phyloP scores from a whole-genome alignment of 2,888 invertebrate species.

The Phortica magna region DNA sequence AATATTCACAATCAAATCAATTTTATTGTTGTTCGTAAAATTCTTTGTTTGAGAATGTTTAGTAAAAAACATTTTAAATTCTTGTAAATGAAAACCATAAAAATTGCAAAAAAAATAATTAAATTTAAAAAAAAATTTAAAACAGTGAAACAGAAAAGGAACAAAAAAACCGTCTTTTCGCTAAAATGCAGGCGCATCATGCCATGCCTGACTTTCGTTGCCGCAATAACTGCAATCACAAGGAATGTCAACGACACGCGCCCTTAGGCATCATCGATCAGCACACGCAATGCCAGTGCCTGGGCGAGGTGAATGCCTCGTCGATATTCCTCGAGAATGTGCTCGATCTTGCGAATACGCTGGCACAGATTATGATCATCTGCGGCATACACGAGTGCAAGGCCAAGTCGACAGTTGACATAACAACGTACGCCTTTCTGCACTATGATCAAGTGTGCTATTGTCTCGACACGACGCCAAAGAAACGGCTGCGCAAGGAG shows the following conservation, averaged over 20 bases:
- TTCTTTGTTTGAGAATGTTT: not conserved
- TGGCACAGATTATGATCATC: constrained; percentile 72
- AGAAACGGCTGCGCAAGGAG: constrained; percentile 73
- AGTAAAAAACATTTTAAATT: constrained; percentile 5
- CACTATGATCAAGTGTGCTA: constrained; percentile 75
- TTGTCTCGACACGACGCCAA: constrained; percentile 66
- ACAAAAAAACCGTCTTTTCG: constrained; percentile 19
- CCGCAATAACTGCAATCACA: constrained; percentile 68
- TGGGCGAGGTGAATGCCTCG: constrained; percentile 70
- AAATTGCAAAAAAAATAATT: not conserved
- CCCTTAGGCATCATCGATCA: constrained; percentile 71
- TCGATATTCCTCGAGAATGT: constrained; percentile 74
- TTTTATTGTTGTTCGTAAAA: constrained; percentile 40
- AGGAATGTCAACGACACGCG: constrained; percentile 72
- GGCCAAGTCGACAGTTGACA: constrained; percentile 73
- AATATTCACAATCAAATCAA: too few species aligned
- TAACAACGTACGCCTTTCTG: constrained; percentile 72
- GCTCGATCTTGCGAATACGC: constrained; percentile 70
- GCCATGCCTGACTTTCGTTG: constrained; percentile 71
- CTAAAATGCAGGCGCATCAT: constrained; percentile 68
- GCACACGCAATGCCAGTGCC: constrained; percentile 60
- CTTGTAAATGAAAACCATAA: too few species aligned
- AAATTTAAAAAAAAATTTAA: constrained; percentile 12
- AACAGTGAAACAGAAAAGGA: constrained; percentile 9
- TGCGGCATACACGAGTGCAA: constrained; percentile 76